These are phyloP conservation scores for Menidia beryllina DNA, from an alignment of 2,113 vertebrate genomes.

Conservation along the genomic window DNA sequence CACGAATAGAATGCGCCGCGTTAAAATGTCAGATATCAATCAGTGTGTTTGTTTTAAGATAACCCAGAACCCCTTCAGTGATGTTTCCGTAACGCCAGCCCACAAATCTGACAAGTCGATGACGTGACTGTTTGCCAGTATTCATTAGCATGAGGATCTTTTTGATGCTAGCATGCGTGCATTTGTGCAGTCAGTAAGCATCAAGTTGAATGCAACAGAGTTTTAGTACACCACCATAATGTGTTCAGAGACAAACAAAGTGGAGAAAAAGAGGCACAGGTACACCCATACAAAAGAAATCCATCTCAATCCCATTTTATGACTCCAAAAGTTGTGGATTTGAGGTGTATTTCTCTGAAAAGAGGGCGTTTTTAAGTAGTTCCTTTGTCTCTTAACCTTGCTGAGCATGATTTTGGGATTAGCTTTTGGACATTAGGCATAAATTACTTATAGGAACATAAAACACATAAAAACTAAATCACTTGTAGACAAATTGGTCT, in stretches of 20 bases:
- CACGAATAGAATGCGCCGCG: constrained; percentile 34
- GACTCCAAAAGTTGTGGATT: background rate
- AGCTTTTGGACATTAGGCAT: background rate
- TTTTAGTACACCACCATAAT: background rate
- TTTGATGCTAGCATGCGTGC: background rate
- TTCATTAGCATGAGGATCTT: constrained; percentile 27
- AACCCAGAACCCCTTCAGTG: constrained; percentile 8
- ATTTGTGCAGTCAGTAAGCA: constrained; percentile 6
- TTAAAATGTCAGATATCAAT: constrained; percentile 65
- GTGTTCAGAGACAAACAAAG: background rate
- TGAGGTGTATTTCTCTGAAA: background rate
- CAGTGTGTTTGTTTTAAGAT: constrained; percentile 44
- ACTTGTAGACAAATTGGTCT: too few relatives aligned
- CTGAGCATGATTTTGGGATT: too few relatives aligned
- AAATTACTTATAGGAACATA: background rate
- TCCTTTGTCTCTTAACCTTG: too few relatives aligned
- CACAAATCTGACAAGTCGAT: constrained; percentile 39
- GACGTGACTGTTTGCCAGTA: constrained; percentile 40
- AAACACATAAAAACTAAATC: too few relatives aligned
- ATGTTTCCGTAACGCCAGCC: constrained; percentile 31
- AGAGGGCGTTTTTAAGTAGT: too few relatives aligned
- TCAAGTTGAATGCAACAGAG: background rate
- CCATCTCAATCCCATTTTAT: background rate
- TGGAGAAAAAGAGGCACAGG: background rate
- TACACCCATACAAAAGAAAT: background rate